Percentiles rank a stretch among this genome's conserved stretches.
Evolutionary conservation across 2,113 vertebrate species (phyloP).

Genomic region (Pardalotus punctatus): DNA sequence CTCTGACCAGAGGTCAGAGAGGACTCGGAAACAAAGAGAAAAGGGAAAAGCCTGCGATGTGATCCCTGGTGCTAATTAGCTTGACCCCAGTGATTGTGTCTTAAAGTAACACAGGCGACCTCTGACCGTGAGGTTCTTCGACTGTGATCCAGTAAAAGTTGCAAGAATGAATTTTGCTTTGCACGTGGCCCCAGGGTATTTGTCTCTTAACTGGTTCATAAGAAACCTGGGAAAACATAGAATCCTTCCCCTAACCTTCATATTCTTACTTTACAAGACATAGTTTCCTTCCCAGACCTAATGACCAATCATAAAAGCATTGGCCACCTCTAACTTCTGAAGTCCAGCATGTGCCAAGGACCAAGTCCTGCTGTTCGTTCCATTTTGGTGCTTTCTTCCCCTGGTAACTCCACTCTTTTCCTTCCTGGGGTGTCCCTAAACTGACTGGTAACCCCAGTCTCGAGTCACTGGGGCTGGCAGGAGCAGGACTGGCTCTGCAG

Average conservation of each 20-base stretch:
- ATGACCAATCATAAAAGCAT: background rate
- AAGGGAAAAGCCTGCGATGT: background rate
- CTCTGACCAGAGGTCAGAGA: background rate
- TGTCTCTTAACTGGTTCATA: background rate
- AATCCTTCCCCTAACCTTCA: background rate
- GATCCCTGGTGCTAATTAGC: slow-evolving; percentile 41
- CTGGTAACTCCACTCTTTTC: background rate
- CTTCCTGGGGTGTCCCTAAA: background rate
- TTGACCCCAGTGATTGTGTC: slow-evolving; percentile 44
- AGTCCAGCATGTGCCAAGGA: background rate
- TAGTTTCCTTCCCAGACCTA: background rate
- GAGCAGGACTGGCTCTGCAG: background rate
- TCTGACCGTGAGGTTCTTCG: background rate
- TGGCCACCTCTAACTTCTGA: background rate
- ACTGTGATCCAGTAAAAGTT: slow-evolving; percentile 31
- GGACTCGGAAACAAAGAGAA: background rate
- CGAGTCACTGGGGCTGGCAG: background rate
- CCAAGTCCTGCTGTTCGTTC: background rate
- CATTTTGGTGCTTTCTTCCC: background rate
- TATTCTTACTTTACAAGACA: background rate
- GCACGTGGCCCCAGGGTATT: background rate
- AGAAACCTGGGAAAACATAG: background rate
- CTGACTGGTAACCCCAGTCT: background rate
- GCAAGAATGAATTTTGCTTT: slow-evolving; percentile 14
- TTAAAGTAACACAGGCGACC: slow-evolving; percentile 49